Base-by-base conservation (phyloP, 2,797 vertebrate species). In the Florisuga fusca region DNA sequence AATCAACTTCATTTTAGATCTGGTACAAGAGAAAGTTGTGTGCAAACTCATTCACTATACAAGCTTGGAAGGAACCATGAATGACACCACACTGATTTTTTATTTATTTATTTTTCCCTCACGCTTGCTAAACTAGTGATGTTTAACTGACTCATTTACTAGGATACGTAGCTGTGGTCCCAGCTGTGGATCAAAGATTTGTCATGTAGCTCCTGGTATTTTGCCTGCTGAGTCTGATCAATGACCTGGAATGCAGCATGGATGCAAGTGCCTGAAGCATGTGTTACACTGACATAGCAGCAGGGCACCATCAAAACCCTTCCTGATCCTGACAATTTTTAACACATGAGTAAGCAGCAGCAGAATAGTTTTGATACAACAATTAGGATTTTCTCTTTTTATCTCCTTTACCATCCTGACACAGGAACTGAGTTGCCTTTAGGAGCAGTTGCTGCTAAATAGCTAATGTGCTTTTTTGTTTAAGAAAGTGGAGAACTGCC, bases 271-370 rank as follows among this genome's bases (percentile, higher is more conserved):
- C 98, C 98, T 97, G 97, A 97, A 98, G 98, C 98, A 98, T 98
- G 98, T 98, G 98, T 98, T 98, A 97, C 97, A 94, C 98, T 97
- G 98, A 98, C 97, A 98, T 66, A 98, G 98, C 98, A 99, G 98
- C 98, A 99, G 98, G 98, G 97, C 98, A 98, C 98, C 97, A 79
- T 98, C 98, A 98, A 97, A 99, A 98, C 96, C 97, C 97, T 97
- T 98, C 97, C 97, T 94, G 85, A 98, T 98, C 97, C 98, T 97
- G 98, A 98, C 95, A 57, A 98, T 97, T 98, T 98, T 98, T 98
- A 98, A 98, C 98, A 98, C 98, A 98, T 98, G 98, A 99, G 98
- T 98, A 99, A 98, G 98, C 98, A 98, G 96, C 95, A 96, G 97
- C 97, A 96, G 97, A 96, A 98, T 76, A 95, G 95, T 97, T 97